phyloP scores from a whole-genome alignment of 1,140 invertebrate species.

The Temnothorax curvispinosus region DNA sequence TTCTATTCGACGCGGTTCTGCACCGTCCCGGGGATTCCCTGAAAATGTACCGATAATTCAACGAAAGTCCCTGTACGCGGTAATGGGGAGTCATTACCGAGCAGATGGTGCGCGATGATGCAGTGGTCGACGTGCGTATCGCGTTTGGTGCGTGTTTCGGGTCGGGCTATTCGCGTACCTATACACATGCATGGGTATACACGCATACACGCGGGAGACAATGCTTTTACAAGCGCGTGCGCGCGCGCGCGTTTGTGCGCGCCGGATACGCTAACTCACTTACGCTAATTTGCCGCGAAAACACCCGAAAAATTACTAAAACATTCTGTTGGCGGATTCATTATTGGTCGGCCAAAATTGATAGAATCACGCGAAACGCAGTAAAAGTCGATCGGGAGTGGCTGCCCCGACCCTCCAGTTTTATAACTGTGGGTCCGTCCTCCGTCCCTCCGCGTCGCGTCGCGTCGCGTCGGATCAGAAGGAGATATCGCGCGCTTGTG shows the following conservation, averaged over 20 bases:
- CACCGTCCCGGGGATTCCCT: constrained; percentile 63
- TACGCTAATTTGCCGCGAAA: constrained; percentile 71
- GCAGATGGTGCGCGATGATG: constrained; percentile 85
- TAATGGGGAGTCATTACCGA: constrained; percentile 85
- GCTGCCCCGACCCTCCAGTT: background rate
- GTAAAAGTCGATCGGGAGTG: constrained; percentile 26
- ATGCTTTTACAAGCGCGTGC: constrained; percentile 67
- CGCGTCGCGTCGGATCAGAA: constrained; percentile 13
- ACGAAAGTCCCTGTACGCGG: constrained; percentile 82
- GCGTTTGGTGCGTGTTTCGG: constrained; percentile 80
- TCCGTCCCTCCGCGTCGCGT: background rate
- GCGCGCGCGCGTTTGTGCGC: constrained; percentile 36
- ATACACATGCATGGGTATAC: background rate
- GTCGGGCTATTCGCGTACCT: constrained; percentile 73
- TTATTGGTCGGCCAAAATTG: constrained; percentile 67
- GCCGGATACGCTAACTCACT: constrained; percentile 72
- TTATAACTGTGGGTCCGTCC: constrained; percentile 11
- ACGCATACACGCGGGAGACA: constrained; percentile 47
- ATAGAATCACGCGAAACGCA: constrained; percentile 60
- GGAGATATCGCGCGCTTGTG: constrained; percentile 44
- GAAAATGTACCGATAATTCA: constrained; percentile 85
- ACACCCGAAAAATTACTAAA: constrained; percentile 70
- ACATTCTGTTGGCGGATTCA: constrained; percentile 62
- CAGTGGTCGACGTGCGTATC: constrained; percentile 81
- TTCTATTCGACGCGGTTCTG: constrained; percentile 56